Conservation (phyloP, 2,888 invertebrate genomes). For the Ormyrus rosae region DNA sequence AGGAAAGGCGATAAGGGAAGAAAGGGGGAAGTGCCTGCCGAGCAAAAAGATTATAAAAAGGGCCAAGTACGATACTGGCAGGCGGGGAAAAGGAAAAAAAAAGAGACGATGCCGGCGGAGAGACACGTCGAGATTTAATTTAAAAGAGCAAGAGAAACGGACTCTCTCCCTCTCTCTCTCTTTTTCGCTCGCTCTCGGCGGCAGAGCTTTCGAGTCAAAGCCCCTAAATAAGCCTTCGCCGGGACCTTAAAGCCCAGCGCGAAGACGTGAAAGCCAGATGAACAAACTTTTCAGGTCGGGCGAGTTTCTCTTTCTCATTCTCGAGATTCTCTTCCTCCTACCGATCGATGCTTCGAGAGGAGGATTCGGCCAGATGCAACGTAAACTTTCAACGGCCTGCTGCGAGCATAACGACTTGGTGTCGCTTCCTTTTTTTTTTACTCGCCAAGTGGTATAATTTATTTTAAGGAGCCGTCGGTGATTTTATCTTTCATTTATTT, state of each 20-base stretch:
- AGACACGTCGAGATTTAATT: constrained; percentile 60
- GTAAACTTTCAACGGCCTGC: too few relatives aligned
- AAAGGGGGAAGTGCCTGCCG: not conserved
- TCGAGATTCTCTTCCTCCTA: not conserved
- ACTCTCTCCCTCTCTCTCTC: constrained; percentile 31
- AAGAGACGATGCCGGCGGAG: constrained; percentile 14
- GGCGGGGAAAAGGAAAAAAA: not conserved
- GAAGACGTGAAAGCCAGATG: constrained; percentile 52
- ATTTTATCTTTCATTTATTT: too few relatives aligned
- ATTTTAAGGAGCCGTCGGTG: too few relatives aligned
- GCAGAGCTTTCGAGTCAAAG: constrained; percentile 58
- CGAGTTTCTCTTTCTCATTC: constrained; percentile 14
- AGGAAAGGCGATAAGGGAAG: not conserved
- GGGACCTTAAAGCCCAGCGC: constrained; percentile 47
- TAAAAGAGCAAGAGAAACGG: constrained; percentile 58
- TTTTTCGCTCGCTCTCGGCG: constrained; percentile 19
- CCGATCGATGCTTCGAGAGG: too few relatives aligned
- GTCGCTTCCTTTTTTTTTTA: too few relatives aligned
- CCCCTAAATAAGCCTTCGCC: constrained; percentile 58
- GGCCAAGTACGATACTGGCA: constrained; percentile 23
- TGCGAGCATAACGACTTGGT: too few relatives aligned
- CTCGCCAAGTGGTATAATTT: too few relatives aligned
- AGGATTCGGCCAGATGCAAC: too few relatives aligned
- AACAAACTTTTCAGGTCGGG: constrained; percentile 50
- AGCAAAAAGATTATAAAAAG: constrained; percentile 37